Evolutionary conservation across 2,797 vertebrate genomes (phyloP).

Genomic region (Linurgus olivaceus): DNA sequence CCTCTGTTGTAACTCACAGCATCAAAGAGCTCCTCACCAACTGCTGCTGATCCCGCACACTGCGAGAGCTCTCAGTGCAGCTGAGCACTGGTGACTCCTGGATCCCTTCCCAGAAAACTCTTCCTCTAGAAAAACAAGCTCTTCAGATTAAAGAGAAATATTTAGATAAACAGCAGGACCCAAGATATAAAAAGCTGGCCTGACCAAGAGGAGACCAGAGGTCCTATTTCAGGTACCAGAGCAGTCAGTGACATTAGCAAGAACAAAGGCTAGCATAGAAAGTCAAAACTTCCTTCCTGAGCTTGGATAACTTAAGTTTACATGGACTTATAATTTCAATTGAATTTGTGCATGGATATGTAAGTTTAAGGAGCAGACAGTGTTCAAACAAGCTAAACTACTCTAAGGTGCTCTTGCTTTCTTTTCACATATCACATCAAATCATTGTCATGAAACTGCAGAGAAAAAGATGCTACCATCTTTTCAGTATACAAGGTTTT

Average conservation of each 20-base stretch:
- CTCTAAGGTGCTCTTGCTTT: not conserved
- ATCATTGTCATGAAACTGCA: not conserved
- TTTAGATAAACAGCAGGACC: conserved; percentile 11
- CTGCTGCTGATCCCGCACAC: not conserved
- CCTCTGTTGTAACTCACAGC: not conserved
- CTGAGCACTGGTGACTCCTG: not conserved
- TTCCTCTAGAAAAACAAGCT: not conserved
- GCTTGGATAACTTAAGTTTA: not conserved
- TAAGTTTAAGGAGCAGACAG: not conserved
- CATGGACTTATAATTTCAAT: not conserved
- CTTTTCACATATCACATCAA: not conserved
- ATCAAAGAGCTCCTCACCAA: not conserved
- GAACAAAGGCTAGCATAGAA: not conserved
- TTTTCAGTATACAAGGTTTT: not conserved
- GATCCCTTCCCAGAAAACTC: not conserved
- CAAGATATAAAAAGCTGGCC: not conserved
- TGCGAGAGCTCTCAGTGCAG: not conserved
- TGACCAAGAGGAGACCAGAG: not conserved
- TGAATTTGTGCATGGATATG: not conserved
- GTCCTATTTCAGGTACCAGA: not conserved
- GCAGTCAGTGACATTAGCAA: not conserved
- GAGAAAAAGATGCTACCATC: not conserved
- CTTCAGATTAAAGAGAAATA: conserved; percentile 21
- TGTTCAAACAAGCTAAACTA: not conserved
- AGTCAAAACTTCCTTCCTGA: not conserved